Percentiles rank a stretch among this genome's conserved stretches.
Conservation (phyloP, 2,797 vertebrate species). For the Neosilurus hyrtlii region DNA sequence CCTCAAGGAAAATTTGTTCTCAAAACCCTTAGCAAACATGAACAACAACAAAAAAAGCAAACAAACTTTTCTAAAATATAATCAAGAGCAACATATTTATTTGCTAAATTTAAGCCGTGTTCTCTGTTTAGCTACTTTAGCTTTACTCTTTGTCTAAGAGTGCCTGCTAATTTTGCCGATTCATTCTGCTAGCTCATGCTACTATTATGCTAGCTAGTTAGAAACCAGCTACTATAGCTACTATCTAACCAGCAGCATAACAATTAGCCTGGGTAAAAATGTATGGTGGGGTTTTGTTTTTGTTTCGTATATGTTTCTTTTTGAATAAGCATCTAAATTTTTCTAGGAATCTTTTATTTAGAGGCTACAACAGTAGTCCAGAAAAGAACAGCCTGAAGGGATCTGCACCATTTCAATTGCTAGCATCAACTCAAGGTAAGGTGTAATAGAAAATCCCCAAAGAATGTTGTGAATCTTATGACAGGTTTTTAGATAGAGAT, state of each 20-base stretch:
- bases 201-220: not conserved
- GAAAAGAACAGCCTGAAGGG: not conserved
- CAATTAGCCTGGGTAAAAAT: not conserved
- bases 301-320: not conserved
- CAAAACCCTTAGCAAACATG: not conserved
- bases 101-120: not conserved
- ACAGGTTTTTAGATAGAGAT: not conserved
- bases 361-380: not conserved
- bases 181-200: not conserved
- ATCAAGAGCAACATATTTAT: not conserved
- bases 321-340: not conserved
- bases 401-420: not conserved
- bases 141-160: not conserved
- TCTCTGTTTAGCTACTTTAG: not conserved
- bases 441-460: not conserved
- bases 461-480: not conserved
- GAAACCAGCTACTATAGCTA: not conserved
- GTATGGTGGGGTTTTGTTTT: not conserved
- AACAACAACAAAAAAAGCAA: not conserved
- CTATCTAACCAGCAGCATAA: no score
- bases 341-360: not conserved
- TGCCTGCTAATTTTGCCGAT: not conserved
- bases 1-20: no score
- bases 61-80: not conserved
- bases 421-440: not conserved